Evolutionary conservation across 2,888 invertebrate genomes (phyloP).

Genomic region (Suillia variegata): DNA sequence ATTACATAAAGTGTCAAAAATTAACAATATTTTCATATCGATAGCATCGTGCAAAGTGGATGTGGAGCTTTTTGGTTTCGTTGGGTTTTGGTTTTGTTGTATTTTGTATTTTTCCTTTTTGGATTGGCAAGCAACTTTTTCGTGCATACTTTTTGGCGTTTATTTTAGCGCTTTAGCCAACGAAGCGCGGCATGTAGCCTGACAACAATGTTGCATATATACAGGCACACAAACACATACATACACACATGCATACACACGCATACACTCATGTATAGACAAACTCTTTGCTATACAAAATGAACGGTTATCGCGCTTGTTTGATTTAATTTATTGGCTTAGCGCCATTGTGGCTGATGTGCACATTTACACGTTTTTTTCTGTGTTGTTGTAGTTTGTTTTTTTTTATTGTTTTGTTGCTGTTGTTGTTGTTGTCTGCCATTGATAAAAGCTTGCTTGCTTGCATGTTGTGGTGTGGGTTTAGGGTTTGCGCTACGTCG

Average conservation of each 20-base stretch:
- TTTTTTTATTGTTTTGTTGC: too few relatives aligned
- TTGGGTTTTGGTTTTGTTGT: too few relatives aligned
- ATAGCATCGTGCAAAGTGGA: not conserved
- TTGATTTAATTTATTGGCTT: constrained; percentile 56
- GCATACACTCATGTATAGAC: constrained; percentile 2
- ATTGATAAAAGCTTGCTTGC: not conserved
- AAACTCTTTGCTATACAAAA: not conserved
- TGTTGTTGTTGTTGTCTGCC: too few relatives aligned
- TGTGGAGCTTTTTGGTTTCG: not conserved
- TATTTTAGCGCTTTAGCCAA: too few relatives aligned
- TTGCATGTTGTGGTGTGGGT: not conserved
- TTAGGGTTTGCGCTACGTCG: too few relatives aligned
- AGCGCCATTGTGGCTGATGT: constrained; percentile 53
- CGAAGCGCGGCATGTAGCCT: not conserved
- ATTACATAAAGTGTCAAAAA: not conserved
- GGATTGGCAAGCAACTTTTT: too few relatives aligned
- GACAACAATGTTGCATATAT: not conserved
- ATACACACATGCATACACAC: not conserved
- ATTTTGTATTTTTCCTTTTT: too few relatives aligned
- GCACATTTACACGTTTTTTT: constrained; percentile 26
- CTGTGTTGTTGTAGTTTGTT: too few relatives aligned
- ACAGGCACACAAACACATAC: not conserved
- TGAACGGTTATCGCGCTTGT: constrained; percentile 49
- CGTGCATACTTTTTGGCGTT: not conserved
- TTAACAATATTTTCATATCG: constrained; percentile 4